Conservation (phyloP, 2,888 invertebrate species). For the Erebia epiphron region DNA sequence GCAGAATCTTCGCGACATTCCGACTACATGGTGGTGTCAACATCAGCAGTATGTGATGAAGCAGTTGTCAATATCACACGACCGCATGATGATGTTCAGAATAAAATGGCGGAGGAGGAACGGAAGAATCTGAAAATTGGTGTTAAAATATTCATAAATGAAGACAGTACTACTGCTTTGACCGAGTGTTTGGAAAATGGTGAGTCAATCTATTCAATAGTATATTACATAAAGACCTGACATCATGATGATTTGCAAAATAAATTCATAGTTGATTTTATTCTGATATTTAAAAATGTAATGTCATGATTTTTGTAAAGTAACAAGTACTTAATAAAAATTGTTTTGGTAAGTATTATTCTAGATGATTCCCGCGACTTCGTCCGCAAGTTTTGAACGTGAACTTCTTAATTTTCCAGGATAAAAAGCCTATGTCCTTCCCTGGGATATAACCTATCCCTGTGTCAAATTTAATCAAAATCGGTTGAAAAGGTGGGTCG, state of each 20-base stretch:
- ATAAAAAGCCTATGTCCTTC: too few relatives aligned
- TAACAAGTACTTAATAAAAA: too few relatives aligned
- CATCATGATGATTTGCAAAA: neutral
- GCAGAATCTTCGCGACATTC: conserved; percentile 53
- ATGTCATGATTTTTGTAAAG: too few relatives aligned
- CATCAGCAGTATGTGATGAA: conserved; percentile 53
- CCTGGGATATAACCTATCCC: too few relatives aligned
- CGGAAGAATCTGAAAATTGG: conserved; percentile 91
- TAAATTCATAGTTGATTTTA: neutral
- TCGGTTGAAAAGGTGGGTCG: too few relatives aligned
- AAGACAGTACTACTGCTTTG: conserved; percentile 85
- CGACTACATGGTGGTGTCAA: conserved; percentile 66
- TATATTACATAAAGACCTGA: too few relatives aligned
- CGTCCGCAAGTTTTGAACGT: too few relatives aligned
- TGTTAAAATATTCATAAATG: conserved; percentile 92
- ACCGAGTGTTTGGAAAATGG: conserved; percentile 89
- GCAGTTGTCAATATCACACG: conserved; percentile 81
- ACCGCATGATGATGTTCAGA: conserved; percentile 84
- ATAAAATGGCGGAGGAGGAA: conserved; percentile 86
- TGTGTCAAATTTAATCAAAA: too few relatives aligned
- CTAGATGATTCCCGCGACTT: too few relatives aligned
- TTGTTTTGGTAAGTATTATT: too few relatives aligned
- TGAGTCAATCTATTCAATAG: conserved; percentile 54
- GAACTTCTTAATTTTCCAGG: too few relatives aligned
- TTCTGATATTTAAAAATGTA: too few relatives aligned